phyloP scores from a whole-genome alignment of 2,113 vertebrate species.

The Channa maculata region DNA sequence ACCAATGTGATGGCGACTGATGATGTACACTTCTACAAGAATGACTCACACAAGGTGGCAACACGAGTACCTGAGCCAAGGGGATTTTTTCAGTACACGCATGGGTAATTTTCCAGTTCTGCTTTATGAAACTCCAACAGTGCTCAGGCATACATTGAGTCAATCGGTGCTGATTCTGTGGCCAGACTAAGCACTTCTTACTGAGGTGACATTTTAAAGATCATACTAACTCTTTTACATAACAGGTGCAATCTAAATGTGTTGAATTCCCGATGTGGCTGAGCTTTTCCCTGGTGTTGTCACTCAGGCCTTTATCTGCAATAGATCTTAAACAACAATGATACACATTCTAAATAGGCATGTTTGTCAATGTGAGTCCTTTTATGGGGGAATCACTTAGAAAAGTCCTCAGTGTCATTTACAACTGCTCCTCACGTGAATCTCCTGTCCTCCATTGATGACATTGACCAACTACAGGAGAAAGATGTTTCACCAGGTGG shows the following conservation, averaged over 20 bases:
- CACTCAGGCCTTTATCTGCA: background rate
- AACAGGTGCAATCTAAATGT: background rate
- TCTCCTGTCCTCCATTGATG: constrained; percentile 28
- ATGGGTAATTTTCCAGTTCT: background rate
- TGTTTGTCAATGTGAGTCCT: background rate
- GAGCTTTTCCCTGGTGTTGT: constrained; percentile 13
- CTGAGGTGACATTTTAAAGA: background rate
- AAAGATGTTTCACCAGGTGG: constrained; percentile 39
- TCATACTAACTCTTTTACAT: background rate
- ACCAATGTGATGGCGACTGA: background rate
- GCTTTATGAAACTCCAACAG: background rate
- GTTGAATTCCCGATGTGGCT: constrained; percentile 23
- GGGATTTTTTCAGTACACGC: background rate
- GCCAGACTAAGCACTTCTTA: background rate
- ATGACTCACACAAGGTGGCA: constrained; percentile 16
- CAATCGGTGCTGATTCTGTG: background rate
- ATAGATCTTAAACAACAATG: background rate
- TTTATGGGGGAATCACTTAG: constrained; percentile 4
- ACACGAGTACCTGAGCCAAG: background rate
- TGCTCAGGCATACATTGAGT: background rate
- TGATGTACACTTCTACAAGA: background rate
- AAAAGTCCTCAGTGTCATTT: background rate
- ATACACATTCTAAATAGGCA: background rate
- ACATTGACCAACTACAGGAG: constrained; percentile 5
- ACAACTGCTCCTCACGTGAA: background rate